Conservation (phyloP, 2,113 vertebrate species). For the Sorex fumeus region DNA sequence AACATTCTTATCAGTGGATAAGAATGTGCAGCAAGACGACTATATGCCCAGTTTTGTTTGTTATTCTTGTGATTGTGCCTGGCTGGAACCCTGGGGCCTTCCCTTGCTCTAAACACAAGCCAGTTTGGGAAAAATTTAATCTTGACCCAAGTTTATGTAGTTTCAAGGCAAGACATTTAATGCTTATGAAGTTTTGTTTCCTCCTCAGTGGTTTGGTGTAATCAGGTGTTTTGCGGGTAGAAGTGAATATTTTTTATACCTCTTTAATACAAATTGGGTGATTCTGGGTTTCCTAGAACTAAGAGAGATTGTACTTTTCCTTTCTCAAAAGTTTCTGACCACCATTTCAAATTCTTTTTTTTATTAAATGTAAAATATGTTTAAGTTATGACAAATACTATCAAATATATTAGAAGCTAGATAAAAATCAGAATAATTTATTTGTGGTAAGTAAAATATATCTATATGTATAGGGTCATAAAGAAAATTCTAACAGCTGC, state of each 20-base stretch:
- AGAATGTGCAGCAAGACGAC: neutral
- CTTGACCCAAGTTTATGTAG: neutral
- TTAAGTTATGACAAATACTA: neutral
- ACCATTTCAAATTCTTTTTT: constrained; percentile 31
- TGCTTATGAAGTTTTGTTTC: constrained; percentile 26
- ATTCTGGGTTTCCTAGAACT: neutral
- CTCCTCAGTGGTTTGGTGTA: neutral
- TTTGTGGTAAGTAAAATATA: constrained; percentile 22
- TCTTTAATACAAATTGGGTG: neutral
- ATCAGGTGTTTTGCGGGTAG: neutral
- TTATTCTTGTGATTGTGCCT: too few relatives aligned
- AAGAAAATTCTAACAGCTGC: neutral
- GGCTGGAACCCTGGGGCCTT: too few relatives aligned
- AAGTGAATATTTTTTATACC: neutral
- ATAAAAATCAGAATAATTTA: neutral
- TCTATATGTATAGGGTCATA: neutral
- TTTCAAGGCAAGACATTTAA: constrained; percentile 21
- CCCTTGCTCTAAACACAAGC: too few relatives aligned
- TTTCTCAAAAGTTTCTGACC: neutral
- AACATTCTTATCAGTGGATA: neutral
- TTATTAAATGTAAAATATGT: constrained; percentile 22
- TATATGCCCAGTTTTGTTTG: too few relatives aligned
- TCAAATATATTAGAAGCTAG: neutral
- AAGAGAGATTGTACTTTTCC: neutral
- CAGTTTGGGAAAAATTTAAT: neutral